Evolutionary conservation across 1,140 invertebrate genomes (phyloP).

Genomic region (Caenorhabditis inopinata): DNA sequence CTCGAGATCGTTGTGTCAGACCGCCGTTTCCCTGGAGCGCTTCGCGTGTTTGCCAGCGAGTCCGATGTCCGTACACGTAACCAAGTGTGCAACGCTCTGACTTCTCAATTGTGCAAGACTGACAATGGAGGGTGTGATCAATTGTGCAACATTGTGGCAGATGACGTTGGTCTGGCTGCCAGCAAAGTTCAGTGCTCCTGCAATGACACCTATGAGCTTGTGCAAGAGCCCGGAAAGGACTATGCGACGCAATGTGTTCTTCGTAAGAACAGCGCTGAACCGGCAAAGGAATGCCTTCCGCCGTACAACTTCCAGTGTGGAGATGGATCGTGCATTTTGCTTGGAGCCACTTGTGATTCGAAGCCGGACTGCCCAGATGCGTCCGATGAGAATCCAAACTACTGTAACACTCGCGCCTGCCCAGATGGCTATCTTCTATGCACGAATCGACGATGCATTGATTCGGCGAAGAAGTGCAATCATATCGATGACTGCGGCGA

Average conservation of each 20-base stretch:
- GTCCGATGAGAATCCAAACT: conserved; percentile 86
- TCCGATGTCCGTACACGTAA: conserved; percentile 55
- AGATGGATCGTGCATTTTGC: conserved; percentile 71
- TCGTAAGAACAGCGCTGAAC: conserved; percentile 74
- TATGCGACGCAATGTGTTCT: conserved; percentile 62
- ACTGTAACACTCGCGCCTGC: conserved; percentile 72
- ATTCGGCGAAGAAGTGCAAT: conserved; percentile 69
- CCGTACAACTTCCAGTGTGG: conserved; percentile 68
- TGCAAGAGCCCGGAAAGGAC: conserved; percentile 74
- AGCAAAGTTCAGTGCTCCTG: conserved; percentile 58
- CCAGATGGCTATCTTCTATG: conserved; percentile 70
- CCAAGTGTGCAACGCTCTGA: conserved; percentile 67
- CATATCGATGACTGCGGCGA: conserved; percentile 85
- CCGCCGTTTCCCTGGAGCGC: conserved; percentile 72
- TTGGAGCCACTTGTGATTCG: conserved; percentile 65
- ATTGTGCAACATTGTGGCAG: conserved; percentile 46
- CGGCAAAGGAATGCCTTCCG: conserved; percentile 72
- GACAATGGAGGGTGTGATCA: conserved; percentile 95
- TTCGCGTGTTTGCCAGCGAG: conserved; percentile 74
- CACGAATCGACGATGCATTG: conserved; percentile 80
- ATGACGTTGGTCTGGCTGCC: conserved; percentile 52
- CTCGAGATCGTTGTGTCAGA: conserved; percentile 84
- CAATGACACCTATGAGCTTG: conserved; percentile 79
- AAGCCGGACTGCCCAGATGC: conserved; percentile 91
- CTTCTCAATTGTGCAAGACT: conserved; percentile 80